Conservation (phyloP, 2,797 vertebrate species). For the Helostoma temminkii region DNA sequence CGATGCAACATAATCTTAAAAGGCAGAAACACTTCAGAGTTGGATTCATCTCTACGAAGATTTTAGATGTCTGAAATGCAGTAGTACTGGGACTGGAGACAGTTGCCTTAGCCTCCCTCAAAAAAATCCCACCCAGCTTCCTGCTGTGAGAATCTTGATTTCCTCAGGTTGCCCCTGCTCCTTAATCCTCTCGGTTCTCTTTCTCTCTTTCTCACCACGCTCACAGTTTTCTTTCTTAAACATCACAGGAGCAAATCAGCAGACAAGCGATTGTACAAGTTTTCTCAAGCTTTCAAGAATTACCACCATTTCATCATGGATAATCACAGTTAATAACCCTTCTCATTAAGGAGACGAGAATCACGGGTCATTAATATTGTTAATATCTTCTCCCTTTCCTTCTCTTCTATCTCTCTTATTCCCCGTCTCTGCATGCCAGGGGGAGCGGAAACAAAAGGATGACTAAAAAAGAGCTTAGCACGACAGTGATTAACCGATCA, state of each 20-base stretch:
- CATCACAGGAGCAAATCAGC: slow-evolving; percentile 72
- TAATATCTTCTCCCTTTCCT: slow-evolving; percentile 80
- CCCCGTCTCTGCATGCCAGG: slow-evolving; percentile 64
- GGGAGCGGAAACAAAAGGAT: slow-evolving; percentile 77
- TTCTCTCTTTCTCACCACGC: slow-evolving; percentile 20
- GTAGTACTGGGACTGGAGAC: no score
- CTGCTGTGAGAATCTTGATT: slow-evolving; percentile 51
- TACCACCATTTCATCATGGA: slow-evolving; percentile 78
- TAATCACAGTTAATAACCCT: slow-evolving; percentile 84
- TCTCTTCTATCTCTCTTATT: slow-evolving; percentile 60
- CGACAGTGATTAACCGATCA: slow-evolving; percentile 83
- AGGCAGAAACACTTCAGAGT: slow-evolving; percentile 49
- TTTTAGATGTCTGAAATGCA: slow-evolving; percentile 42
- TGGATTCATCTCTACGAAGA: slow-evolving; percentile 48
- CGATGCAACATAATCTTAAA: slow-evolving; percentile 13
- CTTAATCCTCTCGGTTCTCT: slow-evolving; percentile 41
- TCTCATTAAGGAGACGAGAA: slow-evolving; percentile 82
- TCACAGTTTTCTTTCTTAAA: slow-evolving; percentile 63
- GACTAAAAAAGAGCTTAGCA: slow-evolving; percentile 71
- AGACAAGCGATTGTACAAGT: slow-evolving; percentile 74
- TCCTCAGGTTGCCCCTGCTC: slow-evolving; percentile 40
- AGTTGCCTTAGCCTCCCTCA: no score
- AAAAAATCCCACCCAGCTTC: slow-evolving; percentile 41
- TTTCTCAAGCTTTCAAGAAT: slow-evolving; percentile 81
- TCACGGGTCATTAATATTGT: slow-evolving; percentile 83